Percentiles rank a stretch among this genome's conserved stretches.
phyloP scores from a whole-genome alignment of 2,113 vertebrate genomes.

The Xiphophorus maculatus region DNA sequence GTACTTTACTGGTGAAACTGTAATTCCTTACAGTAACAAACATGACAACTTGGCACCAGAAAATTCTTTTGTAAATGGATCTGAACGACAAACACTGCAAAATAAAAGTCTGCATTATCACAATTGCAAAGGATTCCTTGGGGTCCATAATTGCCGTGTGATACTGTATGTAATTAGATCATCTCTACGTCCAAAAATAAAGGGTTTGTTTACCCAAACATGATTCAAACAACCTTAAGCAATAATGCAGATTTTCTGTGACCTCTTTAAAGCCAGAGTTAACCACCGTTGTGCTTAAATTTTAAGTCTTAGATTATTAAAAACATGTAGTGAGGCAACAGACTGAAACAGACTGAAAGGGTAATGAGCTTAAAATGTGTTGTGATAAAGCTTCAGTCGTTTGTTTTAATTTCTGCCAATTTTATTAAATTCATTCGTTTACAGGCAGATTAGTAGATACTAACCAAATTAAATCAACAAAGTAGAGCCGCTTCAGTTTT shows the following conservation, averaged over 20 bases:
- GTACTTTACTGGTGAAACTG: too few relatives aligned
- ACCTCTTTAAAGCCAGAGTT: neutral
- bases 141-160: too few relatives aligned
- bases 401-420: neutral
- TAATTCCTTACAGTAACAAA: too few relatives aligned
- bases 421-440: neutral
- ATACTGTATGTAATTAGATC: neutral
- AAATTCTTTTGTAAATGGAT: too few relatives aligned
- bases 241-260: neutral
- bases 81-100: too few relatives aligned
- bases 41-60: too few relatives aligned
- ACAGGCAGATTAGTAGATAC: neutral
- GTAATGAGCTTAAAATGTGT: too few relatives aligned
- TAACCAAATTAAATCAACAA: neutral
- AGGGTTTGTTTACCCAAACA: too few relatives aligned
- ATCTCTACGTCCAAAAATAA: neutral
- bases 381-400: neutral
- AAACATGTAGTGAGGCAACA: neutral
- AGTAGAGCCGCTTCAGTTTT: too few relatives aligned
- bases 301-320: neutral
- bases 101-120: too few relatives aligned
- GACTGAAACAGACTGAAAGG: neutral
- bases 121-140: too few relatives aligned
- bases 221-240: neutral
- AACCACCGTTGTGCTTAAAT: neutral